Evolutionary conservation across 2,888 invertebrate genomes (phyloP).

Genomic region (Acleris laterana): DNA sequence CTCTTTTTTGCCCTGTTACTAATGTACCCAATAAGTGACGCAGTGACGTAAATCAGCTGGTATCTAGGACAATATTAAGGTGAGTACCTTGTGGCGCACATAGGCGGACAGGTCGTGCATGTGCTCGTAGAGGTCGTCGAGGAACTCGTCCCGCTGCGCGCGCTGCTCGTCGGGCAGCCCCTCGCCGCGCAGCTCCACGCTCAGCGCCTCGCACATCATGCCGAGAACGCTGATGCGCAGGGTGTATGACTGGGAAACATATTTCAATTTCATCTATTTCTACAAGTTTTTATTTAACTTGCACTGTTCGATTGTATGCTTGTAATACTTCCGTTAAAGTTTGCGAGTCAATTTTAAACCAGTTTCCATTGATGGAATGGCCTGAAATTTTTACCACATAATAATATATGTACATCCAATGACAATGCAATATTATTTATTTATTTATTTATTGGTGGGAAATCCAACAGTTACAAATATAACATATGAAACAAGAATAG

Average conservation of each 20-base stretch:
- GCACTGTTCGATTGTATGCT: too few relatives aligned
- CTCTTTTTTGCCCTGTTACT: too few relatives aligned
- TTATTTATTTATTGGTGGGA: too few relatives aligned
- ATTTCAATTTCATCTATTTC: too few relatives aligned
- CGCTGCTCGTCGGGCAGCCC: conserved; percentile 87
- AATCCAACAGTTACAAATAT: too few relatives aligned
- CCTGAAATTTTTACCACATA: too few relatives aligned
- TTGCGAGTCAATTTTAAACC: too few relatives aligned
- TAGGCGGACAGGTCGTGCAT: conserved; percentile 93
- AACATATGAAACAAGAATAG: too few relatives aligned
- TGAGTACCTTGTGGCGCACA: conserved; percentile 91
- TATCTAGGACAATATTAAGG: neutral
- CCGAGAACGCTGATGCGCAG: conserved; percentile 92
- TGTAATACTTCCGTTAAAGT: too few relatives aligned
- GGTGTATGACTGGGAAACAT: conserved; percentile 81
- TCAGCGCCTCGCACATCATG: conserved; percentile 92
- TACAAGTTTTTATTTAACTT: neutral
- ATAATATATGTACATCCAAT: too few relatives aligned
- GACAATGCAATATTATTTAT: too few relatives aligned
- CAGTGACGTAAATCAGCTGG: neutral
- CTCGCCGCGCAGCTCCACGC: conserved; percentile 89
- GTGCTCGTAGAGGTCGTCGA: conserved; percentile 92
- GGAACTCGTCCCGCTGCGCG: conserved; percentile 89
- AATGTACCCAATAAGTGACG: neutral
- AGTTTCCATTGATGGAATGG: too few relatives aligned